These are phyloP conservation scores for Gymnodraco acuticeps DNA, from an alignment of 2,797 vertebrate species.

Conservation along the genomic window DNA sequence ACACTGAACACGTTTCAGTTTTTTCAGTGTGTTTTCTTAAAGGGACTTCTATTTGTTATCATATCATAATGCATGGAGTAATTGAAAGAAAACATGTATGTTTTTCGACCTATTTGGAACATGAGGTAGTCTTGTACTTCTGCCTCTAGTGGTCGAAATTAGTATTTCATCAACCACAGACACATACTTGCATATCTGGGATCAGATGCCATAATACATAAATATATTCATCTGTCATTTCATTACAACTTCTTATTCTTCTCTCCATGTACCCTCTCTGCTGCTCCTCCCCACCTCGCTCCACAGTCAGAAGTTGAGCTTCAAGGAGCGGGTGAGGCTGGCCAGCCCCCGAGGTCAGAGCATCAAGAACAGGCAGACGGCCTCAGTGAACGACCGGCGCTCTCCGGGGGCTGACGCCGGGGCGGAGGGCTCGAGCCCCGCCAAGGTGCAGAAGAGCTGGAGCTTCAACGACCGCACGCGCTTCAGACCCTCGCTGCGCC, in stretches of 20 bases:
- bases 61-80: too few species aligned
- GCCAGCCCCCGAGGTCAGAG: conserved; percentile 96
- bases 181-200: too few species aligned
- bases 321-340: conserved; percentile 96
- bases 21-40: too few species aligned
- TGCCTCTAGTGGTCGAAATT: too few species aligned
- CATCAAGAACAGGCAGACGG: conserved; percentile 92
- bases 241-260: conserved; percentile 6
- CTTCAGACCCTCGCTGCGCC: conserved; percentile 94
- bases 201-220: not conserved
- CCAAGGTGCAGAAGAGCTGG: conserved; percentile 98
- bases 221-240: conserved; percentile 33
- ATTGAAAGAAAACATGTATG: too few species aligned
- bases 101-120: too few species aligned
- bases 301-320: conserved; percentile 95
- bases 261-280: not conserved
- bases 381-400: conserved; percentile 89
- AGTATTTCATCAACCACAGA: too few species aligned
- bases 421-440: conserved; percentile 90
- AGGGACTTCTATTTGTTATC: too few species aligned
- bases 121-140: too few species aligned
- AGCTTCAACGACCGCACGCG: conserved; percentile 97
- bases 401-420: conserved; percentile 90
- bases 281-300: conserved; percentile 32
- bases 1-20: too few species aligned